Conservation (phyloP, 1,140 invertebrate genomes). For the Pseudomyrmex dendroicus region DNA sequence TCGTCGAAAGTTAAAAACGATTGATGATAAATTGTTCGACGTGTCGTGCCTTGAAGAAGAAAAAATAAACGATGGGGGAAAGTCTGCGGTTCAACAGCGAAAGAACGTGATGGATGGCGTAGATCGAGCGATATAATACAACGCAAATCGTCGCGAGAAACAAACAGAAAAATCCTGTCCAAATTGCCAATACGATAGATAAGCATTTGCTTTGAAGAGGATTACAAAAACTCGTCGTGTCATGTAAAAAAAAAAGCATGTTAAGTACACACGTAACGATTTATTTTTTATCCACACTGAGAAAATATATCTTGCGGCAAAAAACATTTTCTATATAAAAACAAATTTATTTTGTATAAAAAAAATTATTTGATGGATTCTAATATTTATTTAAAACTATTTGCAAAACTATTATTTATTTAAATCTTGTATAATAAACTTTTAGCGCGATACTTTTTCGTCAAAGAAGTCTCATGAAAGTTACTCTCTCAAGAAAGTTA, state of each 20-base stretch:
- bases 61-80: neutral
- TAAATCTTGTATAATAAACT: too few relatives aligned
- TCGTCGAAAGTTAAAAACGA: neutral
- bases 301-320: too few relatives aligned
- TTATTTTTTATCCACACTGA: too few relatives aligned
- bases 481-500: too few relatives aligned
- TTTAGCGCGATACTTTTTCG: too few relatives aligned
- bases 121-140: neutral
- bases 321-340: too few relatives aligned
- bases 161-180: neutral
- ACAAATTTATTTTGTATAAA: too few relatives aligned
- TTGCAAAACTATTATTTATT: too few relatives aligned
- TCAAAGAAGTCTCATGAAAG: too few relatives aligned
- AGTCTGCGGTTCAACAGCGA: neutral
- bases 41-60: neutral
- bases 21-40: constrained; percentile 4
- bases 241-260: neutral
- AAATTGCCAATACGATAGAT: constrained; percentile 12
- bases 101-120: constrained; percentile 10
- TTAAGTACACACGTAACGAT: too few relatives aligned
- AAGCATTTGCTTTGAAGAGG: neutral
- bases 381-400: too few relatives aligned
- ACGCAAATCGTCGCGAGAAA: neutral
- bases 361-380: too few relatives aligned
- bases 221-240: neutral